phyloP scores from a whole-genome alignment of 1,140 invertebrate genomes.

The Acromyrmex heyeri region DNA sequence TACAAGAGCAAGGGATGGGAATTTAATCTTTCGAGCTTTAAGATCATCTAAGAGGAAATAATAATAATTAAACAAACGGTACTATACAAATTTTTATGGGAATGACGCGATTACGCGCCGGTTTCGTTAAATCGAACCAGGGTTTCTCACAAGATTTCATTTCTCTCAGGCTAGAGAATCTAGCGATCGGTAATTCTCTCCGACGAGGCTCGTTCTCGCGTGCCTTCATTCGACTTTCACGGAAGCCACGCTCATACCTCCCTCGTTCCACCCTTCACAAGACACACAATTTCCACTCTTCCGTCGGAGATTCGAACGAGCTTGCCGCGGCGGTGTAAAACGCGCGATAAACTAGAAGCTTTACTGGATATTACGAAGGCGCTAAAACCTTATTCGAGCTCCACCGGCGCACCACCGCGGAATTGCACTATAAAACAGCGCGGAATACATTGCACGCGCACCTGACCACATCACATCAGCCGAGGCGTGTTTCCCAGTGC shows the following conservation, averaged over 20 bases:
- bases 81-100: not conserved
- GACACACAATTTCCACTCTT: constrained; percentile 58
- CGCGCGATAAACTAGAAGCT: constrained; percentile 74
- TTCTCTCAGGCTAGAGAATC: constrained; percentile 1
- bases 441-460: constrained; percentile 48
- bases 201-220: not conserved
- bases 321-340: constrained; percentile 65
- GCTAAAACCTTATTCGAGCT: constrained; percentile 72
- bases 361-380: constrained; percentile 70
- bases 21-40: not conserved
- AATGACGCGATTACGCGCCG: not conserved
- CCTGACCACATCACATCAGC: constrained; percentile 33
- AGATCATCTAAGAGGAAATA: not conserved
- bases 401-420: constrained; percentile 30
- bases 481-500: constrained; percentile 20
- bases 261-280: not conserved
- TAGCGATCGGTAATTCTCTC: not conserved
- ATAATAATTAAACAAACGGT: not conserved
- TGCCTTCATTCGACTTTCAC: constrained; percentile 3
- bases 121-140: not conserved
- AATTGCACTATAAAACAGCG: constrained; percentile 74
- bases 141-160: not conserved
- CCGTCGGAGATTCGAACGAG: constrained; percentile 9
- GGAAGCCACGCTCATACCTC: not conserved
- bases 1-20: not conserved